Conservation (phyloP, 35 echinoderm and acorn worm genomes). For the Apostichopus parvimensis region DNA sequence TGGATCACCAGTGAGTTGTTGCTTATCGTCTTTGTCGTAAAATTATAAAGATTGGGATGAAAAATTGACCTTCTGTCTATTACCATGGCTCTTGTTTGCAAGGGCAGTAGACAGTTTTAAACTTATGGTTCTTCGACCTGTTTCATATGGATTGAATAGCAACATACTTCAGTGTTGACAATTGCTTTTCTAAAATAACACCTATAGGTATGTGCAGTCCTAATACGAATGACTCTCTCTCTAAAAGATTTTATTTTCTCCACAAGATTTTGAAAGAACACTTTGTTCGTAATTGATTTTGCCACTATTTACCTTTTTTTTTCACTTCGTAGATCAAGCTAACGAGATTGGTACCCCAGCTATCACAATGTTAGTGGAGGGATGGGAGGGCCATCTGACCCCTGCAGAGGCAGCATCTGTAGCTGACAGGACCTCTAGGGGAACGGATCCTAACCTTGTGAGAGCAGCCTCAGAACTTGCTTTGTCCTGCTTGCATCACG, state of each 20-base stretch:
- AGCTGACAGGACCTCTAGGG: conserved; percentile 84
- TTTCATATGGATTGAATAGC: neutral
- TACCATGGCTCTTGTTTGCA: too few species aligned
- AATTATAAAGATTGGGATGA: too few species aligned
- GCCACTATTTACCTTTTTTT: neutral
- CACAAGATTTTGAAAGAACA: too few species aligned
- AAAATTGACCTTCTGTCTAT: too few species aligned
- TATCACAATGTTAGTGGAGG: conserved; percentile 83
- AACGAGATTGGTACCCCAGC: conserved; percentile 94
- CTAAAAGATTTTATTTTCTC: too few species aligned
- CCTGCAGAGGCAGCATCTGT: conserved; percentile 89
- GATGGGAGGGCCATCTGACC: conserved; percentile 97
- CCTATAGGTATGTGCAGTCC: too few species aligned
- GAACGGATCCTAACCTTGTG: conserved; percentile 92
- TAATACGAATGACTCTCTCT: too few species aligned
- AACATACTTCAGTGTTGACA: too few species aligned
- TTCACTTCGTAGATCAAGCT: conserved; percentile 75
- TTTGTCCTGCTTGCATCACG: conserved; percentile 91
- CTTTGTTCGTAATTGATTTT: too few species aligned
- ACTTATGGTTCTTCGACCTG: neutral
- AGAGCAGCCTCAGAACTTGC: conserved; percentile 86
- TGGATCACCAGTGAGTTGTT: conserved; percentile 75
- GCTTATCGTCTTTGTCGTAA: neutral
- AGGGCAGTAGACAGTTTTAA: neutral
- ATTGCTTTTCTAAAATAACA: too few species aligned